phyloP scores from a whole-genome alignment of 2,888 invertebrate genomes.

The Xestia xanthographa region DNA sequence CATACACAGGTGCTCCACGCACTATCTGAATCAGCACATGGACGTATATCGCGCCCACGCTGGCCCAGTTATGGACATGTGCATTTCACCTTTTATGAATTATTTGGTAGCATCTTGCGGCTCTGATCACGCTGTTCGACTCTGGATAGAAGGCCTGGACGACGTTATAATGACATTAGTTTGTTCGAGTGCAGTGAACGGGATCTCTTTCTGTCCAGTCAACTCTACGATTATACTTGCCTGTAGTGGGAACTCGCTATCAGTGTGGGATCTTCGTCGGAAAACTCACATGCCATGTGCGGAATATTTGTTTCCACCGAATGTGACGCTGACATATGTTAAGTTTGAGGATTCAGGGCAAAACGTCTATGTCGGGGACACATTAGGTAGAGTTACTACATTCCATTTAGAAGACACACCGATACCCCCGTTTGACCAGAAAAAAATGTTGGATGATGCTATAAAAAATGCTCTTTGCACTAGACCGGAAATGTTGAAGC shows the following conservation, averaged over 20 bases:
- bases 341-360: slow-evolving; percentile 93
- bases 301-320: slow-evolving; percentile 87
- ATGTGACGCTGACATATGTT: slow-evolving; percentile 87
- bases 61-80: slow-evolving; percentile 93
- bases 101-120: slow-evolving; percentile 94
- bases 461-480: slow-evolving; percentile 92
- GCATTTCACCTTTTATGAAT: slow-evolving; percentile 93
- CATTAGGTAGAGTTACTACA: slow-evolving; percentile 92
- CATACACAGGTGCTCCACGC: slow-evolving; percentile 95
- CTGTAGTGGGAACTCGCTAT: slow-evolving; percentile 92
- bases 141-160: slow-evolving; percentile 93
- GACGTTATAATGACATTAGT: slow-evolving; percentile 91
- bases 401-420: slow-evolving; percentile 94
- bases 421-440: slow-evolving; percentile 93
- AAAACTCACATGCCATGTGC: slow-evolving; percentile 93
- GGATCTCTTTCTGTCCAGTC: slow-evolving; percentile 93
- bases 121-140: slow-evolving; percentile 93
- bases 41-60: slow-evolving; percentile 93
- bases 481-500: slow-evolving; percentile 91
- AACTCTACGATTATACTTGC: slow-evolving; percentile 94
- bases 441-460: slow-evolving; percentile 91
- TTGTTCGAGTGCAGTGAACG: slow-evolving; percentile 88
- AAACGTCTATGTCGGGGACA: slow-evolving; percentile 93
- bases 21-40: slow-evolving; percentile 94
- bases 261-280: slow-evolving; percentile 95